Conservation (phyloP, 1,140 invertebrate species). For the Drosophila lini region DNA sequence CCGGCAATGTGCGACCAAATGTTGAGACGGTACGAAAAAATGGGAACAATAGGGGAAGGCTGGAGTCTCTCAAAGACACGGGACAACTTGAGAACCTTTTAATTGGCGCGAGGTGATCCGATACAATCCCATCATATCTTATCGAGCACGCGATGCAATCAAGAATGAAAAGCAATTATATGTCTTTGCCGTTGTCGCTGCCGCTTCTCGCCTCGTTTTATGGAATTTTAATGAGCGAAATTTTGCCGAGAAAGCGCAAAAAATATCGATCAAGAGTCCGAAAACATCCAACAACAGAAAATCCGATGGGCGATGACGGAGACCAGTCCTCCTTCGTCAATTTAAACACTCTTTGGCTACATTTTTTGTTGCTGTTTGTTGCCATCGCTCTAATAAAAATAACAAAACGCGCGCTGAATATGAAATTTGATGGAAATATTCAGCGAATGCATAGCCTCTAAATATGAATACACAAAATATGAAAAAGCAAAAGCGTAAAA, state of each 20-base stretch:
- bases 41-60: background rate
- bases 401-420: slow-evolving; percentile 42
- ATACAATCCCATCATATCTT: slow-evolving; percentile 39
- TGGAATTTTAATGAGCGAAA: slow-evolving; percentile 74
- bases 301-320: background rate
- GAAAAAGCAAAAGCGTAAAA: slow-evolving; percentile 28
- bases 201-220: slow-evolving; percentile 39
- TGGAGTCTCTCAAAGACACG: slow-evolving; percentile 25
- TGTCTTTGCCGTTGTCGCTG: slow-evolving; percentile 9
- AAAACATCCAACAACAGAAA: slow-evolving; percentile 10
- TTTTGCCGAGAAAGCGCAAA: slow-evolving; percentile 47
- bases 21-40: slow-evolving; percentile 15
- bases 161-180: slow-evolving; percentile 43
- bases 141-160: slow-evolving; percentile 56
- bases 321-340: background rate
- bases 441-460: slow-evolving; percentile 20
- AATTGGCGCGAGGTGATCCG: slow-evolving; percentile 37
- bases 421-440: slow-evolving; percentile 44
- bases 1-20: slow-evolving; percentile 64
- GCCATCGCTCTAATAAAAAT: slow-evolving; percentile 27
- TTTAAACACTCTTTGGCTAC: slow-evolving; percentile 54
- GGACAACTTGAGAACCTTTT: slow-evolving; percentile 39
- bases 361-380: slow-evolving; percentile 18
- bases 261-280: slow-evolving; percentile 20
- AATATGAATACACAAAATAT: slow-evolving; percentile 42